A percentile compares a stretch with the other conserved stretches of the same genome.
Evolutionary conservation across 2,113 vertebrate species (phyloP).

Genomic region (Eudyptes chrysolophus): DNA sequence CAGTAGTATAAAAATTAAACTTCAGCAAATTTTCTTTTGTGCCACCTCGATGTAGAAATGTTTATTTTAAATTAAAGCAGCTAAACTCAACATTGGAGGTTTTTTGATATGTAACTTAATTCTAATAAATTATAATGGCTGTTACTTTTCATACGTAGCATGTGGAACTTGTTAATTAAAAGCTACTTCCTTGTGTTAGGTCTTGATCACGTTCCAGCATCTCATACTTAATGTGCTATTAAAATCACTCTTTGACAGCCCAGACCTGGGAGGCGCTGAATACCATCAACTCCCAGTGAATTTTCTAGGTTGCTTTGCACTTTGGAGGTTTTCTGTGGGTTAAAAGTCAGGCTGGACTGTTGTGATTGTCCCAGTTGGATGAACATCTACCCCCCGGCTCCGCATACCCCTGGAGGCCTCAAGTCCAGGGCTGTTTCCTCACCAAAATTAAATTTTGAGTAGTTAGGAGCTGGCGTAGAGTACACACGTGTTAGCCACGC

Average conservation of each 20-base stretch:
- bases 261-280: not conserved
- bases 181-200: constrained; percentile 48
- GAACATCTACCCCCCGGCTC: not conserved
- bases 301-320: not conserved
- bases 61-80: constrained; percentile 33
- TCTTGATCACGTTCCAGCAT: constrained; percentile 23
- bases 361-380: not conserved
- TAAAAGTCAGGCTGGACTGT: not conserved
- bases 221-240: constrained; percentile 27
- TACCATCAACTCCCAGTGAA: not conserved
- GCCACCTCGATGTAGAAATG: constrained; percentile 10
- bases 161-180: constrained; percentile 65
- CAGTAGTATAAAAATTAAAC: constrained; percentile 41
- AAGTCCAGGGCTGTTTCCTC: not conserved
- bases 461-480: not conserved
- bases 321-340: not conserved
- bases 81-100: not conserved
- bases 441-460: not conserved
- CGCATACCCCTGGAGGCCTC: not conserved
- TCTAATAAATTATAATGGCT: constrained; percentile 23
- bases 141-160: constrained; percentile 26
- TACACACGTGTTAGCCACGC: fast-evolving
- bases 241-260: constrained; percentile 37
- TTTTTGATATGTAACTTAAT: constrained; percentile 13
- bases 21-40: constrained; percentile 43